phyloP scores from a whole-genome alignment of 2,113 vertebrate species.

The Actinemys pallida region DNA sequence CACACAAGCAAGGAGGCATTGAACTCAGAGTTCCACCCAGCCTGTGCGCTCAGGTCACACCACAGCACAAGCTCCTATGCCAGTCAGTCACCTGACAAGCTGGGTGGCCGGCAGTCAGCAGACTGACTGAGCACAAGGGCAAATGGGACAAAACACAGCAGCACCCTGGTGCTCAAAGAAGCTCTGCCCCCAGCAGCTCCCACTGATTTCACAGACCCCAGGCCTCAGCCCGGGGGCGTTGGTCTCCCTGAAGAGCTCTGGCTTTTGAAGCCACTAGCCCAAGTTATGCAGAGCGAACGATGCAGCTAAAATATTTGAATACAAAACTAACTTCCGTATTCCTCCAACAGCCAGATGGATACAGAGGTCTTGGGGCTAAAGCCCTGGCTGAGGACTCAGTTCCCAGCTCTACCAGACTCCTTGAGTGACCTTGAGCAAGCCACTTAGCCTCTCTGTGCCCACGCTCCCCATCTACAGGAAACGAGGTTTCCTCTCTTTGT shows the following conservation, averaged over 20 bases:
- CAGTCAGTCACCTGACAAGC: neutral
- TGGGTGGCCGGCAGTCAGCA: neutral
- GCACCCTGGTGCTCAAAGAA: neutral
- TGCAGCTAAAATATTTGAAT: neutral
- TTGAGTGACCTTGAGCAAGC: neutral
- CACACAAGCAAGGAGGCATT: neutral
- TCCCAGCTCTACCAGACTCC: neutral
- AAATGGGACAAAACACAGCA: neutral
- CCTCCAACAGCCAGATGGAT: neutral
- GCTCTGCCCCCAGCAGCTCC: neutral
- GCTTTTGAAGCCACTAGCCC: neutral
- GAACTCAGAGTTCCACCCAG: neutral
- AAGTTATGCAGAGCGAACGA: neutral
- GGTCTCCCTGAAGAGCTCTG: neutral
- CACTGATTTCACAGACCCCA: neutral
- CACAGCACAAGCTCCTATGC: accelerated
- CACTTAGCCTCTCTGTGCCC: neutral
- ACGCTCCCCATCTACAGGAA: neutral
- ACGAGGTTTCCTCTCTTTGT: neutral
- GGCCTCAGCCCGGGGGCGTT: neutral
- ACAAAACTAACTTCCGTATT: neutral
- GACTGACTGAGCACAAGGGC: neutral
- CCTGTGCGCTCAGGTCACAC: accelerated
- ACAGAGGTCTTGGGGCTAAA: neutral
- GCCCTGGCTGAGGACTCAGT: neutral